Evolutionary conservation across 2,113 vertebrate species (phyloP), one percentile per base, ranked within the genome.

Genomic region (Cynoglossus semilaevis): DNA sequence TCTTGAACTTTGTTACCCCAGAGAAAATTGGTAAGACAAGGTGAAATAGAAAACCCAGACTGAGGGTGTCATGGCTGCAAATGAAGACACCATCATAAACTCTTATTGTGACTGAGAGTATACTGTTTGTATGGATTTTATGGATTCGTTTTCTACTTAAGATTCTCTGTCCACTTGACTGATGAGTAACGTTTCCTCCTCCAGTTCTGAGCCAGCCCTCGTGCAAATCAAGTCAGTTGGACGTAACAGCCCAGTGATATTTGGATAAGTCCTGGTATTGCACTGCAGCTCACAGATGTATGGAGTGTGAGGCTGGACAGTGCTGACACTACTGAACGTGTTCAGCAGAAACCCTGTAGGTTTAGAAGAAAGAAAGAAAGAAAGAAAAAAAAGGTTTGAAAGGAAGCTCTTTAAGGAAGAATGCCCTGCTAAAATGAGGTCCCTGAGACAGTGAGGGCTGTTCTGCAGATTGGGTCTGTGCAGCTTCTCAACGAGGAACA

Each of bases 191-290:
- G 47, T 50, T 58, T 52, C 69, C 40, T 8, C 56, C 57, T 57
- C 38, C 58, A 22, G 62, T 64, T 14, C n/a, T 7, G 12, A 51
- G 41, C 14, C 49, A 72, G 70, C 76, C 70, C 58, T 75, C 74
- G 73, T 75, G 73, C 79, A 81, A 79, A 60, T 55, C 37, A 16
- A 46, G 41, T 46, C 56, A 69, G 50, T 71, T 12, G 17, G 58
- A 63, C 69, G 77, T 63, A 73, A 65, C 72, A 45, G 59, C 52
- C 47, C 53, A 1, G 56, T 29, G 40, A 63, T 78, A 63, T 76
- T 62, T 72, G 63, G 60, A 35, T 54, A 44, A 63, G 66, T 60
- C 57, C 56, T 40, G 70, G 4, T 7, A 1, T 40, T 59, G 58
- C 49, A 49, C 49, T 45, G 69, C 44, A 41, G 64, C 67, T 67